Evolutionary conservation across 2,797 vertebrate genomes (phyloP).

Genomic region (Alfaro cultratus): DNA sequence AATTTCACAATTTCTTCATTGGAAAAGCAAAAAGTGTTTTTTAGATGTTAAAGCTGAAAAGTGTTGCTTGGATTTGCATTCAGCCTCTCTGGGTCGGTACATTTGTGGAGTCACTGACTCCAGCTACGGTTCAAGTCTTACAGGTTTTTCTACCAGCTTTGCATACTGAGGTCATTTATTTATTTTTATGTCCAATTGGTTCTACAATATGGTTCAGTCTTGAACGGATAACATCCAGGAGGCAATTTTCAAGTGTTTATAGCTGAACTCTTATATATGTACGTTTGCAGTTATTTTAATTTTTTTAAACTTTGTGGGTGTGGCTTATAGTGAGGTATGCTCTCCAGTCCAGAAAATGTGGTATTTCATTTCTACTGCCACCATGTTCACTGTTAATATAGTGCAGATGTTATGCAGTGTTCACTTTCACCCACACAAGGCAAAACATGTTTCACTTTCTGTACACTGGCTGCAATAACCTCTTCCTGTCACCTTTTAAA

Average conservation of each 20-base stretch:
- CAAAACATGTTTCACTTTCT: too few species aligned
- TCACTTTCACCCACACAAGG: not conserved
- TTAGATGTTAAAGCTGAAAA: not conserved
- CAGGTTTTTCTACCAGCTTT: not conserved
- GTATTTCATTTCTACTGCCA: not conserved
- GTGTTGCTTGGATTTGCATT: not conserved
- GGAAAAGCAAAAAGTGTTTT: not conserved
- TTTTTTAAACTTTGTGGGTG: too few species aligned
- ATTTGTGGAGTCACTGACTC: not conserved
- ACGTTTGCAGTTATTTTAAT: too few species aligned
- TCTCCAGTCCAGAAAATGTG: too few species aligned
- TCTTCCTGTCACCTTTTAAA: not conserved
- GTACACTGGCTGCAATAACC: not conserved
- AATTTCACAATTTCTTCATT: too few species aligned
- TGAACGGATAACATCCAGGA: not conserved
- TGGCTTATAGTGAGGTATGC: too few species aligned
- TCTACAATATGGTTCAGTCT: too few species aligned
- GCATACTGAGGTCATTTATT: not conserved
- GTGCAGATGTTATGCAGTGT: not conserved
- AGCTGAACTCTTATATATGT: too few species aligned
- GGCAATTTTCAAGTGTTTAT: not conserved
- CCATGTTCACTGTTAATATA: not conserved
- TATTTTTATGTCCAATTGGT: too few species aligned
- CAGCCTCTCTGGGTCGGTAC: not conserved
- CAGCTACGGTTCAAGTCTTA: not conserved